Evolutionary conservation across 2,888 invertebrate genomes (phyloP), one percentile per base, ranked within the genome.

Genomic region (Chrysodeixis includens): DNA sequence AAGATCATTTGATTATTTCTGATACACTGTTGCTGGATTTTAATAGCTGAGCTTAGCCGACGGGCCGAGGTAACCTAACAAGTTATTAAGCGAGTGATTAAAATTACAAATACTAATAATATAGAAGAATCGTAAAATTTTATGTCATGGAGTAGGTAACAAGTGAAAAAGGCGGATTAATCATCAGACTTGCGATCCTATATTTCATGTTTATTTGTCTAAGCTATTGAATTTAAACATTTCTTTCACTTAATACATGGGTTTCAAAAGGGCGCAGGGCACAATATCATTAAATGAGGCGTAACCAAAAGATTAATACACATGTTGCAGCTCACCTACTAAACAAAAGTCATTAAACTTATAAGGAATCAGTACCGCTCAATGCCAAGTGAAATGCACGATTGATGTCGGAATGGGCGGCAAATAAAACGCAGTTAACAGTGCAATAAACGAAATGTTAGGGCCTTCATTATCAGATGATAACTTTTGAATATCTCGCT

Each of bases 241-340:
- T n/a, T n/a, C n/a, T n/a, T n/a, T n/a, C n/a, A n/a, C n/a, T n/a
- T n/a, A n/a, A n/a, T n/a, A n/a, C n/a, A n/a, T n/a, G n/a, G n/a
- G 8, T 26, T 30, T 30, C 54, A 66, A 40, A 53, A 62, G 52
- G 56, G 53, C 56, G 59, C 54, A 71, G 76, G 76, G 69, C 59
- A 71, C 70, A 76, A 70, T 74, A 70, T 69, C 69, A 66, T 55
- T 53, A 78, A 78, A 74, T 71, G 66, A 76, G 70, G 65, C 71
- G 62, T 74, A 70, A 56, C 78, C 49, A 62, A 61, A 74, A 49
- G 51, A 62, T 69, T 76, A 52, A 66, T 73, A 76, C 76, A 74
- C 74, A 74, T 77, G 81, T 71, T 69, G 58, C 40, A 56, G 51
- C 40, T 40, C 10, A 40, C n/a, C 6, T 40, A 40, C n/a, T 69